Evolutionary conservation across 1,140 invertebrate genomes (phyloP), one percentile per base, ranked within the genome.

Genomic region (Brachionus calyciflorus): DNA sequence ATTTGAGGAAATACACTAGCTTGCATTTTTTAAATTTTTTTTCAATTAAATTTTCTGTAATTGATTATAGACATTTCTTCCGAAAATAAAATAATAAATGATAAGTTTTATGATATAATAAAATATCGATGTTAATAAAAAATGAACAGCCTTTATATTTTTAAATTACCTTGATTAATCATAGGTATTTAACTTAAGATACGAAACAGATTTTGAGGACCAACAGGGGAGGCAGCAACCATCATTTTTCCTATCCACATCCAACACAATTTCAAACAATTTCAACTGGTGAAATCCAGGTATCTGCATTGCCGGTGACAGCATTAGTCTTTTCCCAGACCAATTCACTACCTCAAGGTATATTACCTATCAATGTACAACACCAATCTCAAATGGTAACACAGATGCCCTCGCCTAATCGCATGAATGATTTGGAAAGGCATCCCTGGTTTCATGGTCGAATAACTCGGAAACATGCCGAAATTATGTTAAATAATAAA

Each of bases 371-470:
- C 9, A 70, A 26, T 60, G 55, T 60, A 17, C 55, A 33, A 33
- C 0, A 60, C 3, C 55, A 37, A 37, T 12, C 24, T 40, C 55
- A 41, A 24, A 24, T 63, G 37, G 33, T 28, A 12, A 24, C 7
- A 44, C 60, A 65, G 26, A 65, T 65, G 12, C 19, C 40, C 4
- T 65, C 69, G 2, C 69, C 69, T 41, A 51, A 3, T 9, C 24
- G 44, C 12, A 26, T 3, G 30, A 33, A 73, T 30, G 69, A 73
- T 2, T 33, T 73, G 10, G 46, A 55, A 10, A 51, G 37, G 41
- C 51, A 55, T 21, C 69, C 69, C n/a, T 77, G 76, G 76, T 77
- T 63, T 68, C 55, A 60, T 51, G 53, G 55, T n/a, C 7, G 41
- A 9, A 65, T 77, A 4, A 63, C 76, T 37, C 53, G 76, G 19